Evolutionary conservation across 2,888 invertebrate species (phyloP), one percentile per base, ranked within the genome.

Genomic region (Syrista parreyssii): DNA sequence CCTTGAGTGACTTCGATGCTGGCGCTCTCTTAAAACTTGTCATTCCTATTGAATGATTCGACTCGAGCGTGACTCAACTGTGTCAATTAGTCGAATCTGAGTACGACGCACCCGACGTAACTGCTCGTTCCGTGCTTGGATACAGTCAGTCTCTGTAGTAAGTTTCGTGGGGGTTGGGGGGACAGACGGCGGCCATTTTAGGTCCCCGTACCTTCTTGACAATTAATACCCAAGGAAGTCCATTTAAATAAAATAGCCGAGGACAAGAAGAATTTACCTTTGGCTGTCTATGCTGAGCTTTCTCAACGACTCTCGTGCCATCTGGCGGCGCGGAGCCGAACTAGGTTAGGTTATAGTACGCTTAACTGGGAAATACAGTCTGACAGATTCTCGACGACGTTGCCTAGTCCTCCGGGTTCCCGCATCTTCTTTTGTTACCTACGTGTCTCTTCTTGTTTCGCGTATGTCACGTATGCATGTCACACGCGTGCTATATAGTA

Each of bases 301-400:
- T 1, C 34, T 9, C 34, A 34, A 34, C 34, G 34, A 34, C 9
- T 34, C 9, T 6, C 34, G 34, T 34, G 1, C 34, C 34, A 34
- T 34, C 40, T 40, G 6, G 40, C 9, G 40, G 40, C 9, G 40
- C 4, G 9, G 23, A 55, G 3, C 30, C 31, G 12, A 30, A 71
- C 23, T 71, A 32, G 31, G 15, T 32, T 71, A 30, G 15, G 6
- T 15, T 1, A 6, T 6, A 15, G 9, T 1, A 1, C 6, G 23
- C 23, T 30, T 0, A 71, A 32, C 71, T 71, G 71, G 15, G 4
- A 71, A 31, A 71, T 12, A 78, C 72, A 73, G 68, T 72, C 35
- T 75, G 78, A 75, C 75, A 78, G 75, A 78, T 78, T 68, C 78
- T 73, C 75, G 68, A 74, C 75, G 77, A 75, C 68, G 75, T 75